Conservation (phyloP, 2,113 vertebrate genomes). For the Puffinus mauretanicus region DNA sequence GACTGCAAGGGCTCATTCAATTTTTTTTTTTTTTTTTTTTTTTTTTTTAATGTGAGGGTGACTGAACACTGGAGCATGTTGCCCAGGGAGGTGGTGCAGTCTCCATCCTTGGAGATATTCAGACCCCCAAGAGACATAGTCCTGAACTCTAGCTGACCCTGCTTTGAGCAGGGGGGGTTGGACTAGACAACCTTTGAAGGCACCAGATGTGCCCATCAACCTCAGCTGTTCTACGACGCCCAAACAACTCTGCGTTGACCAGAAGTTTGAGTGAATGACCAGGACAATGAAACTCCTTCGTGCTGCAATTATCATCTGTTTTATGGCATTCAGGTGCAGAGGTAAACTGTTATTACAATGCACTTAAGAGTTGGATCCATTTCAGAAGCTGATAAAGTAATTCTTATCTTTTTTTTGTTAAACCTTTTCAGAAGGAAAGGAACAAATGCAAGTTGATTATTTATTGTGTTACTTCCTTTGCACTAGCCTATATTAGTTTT, state of each 20-base stretch:
- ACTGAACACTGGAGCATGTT: background rate
- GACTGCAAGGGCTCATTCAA: background rate
- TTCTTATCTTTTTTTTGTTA: background rate
- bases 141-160: constrained; percentile 23
- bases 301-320: constrained; percentile 17
- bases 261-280: background rate
- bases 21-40: background rate
- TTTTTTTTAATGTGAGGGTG: background rate
- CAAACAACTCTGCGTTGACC: background rate
- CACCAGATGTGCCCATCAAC: background rate
- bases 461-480: background rate
- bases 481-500: background rate
- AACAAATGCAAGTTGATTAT: background rate
- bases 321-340: constrained; percentile 47
- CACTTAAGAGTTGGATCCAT: constrained; percentile 45
- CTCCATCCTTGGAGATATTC: background rate
- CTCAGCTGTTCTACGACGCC: background rate
- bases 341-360: constrained; percentile 41
- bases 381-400: constrained; percentile 29
- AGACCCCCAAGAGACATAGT: background rate
- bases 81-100: background rate
- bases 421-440: constrained; percentile 21
- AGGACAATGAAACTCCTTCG: constrained; percentile 17
- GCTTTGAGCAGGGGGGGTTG: background rate
- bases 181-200: background rate